Conservation (phyloP, 1,140 invertebrate genomes). For the Thaumatotibia leucotreta region DNA sequence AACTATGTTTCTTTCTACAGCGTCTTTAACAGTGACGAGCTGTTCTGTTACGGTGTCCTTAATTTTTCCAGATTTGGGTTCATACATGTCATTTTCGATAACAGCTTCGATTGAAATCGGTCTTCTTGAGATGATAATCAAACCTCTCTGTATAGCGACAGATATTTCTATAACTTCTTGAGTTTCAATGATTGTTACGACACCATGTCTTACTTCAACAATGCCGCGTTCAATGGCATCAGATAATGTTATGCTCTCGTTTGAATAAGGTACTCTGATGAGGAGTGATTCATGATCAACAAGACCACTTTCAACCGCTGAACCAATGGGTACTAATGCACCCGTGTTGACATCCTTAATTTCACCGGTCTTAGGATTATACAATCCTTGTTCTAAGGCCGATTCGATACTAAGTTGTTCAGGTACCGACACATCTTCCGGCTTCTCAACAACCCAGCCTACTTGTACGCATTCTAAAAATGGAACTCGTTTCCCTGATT, state of each 20-base stretch:
- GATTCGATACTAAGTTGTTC: constrained; percentile 79
- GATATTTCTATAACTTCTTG: constrained; percentile 82
- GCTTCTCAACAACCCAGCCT: constrained; percentile 82
- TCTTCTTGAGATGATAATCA: constrained; percentile 81
- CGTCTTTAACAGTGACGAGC: constrained; percentile 83
- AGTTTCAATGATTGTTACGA: constrained; percentile 83
- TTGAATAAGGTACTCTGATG: constrained; percentile 82
- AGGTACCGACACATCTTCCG: constrained; percentile 68
- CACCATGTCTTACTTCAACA: constrained; percentile 84
- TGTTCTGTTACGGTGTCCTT: constrained; percentile 84
- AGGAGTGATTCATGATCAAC: constrained; percentile 86
- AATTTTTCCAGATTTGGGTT: constrained; percentile 83
- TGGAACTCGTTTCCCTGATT: constrained; percentile 86
- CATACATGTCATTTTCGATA: constrained; percentile 84
- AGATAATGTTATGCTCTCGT: constrained; percentile 83
- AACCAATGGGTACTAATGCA: constrained; percentile 79
- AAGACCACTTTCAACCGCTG: constrained; percentile 84
- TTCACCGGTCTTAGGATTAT: constrained; percentile 80
- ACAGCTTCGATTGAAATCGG: constrained; percentile 87
- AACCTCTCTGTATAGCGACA: constrained; percentile 83
- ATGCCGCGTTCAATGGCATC: constrained; percentile 87
- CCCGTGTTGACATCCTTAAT: constrained; percentile 81
- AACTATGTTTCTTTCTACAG: constrained; percentile 87
- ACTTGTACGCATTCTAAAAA: constrained; percentile 90
- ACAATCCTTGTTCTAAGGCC: constrained; percentile 81